These are phyloP conservation scores for Pseudorhiza aurosa DNA, from an alignment of 30 jellyfish, hydroid and myxozoan genomes.

Conservation along the genomic window DNA sequence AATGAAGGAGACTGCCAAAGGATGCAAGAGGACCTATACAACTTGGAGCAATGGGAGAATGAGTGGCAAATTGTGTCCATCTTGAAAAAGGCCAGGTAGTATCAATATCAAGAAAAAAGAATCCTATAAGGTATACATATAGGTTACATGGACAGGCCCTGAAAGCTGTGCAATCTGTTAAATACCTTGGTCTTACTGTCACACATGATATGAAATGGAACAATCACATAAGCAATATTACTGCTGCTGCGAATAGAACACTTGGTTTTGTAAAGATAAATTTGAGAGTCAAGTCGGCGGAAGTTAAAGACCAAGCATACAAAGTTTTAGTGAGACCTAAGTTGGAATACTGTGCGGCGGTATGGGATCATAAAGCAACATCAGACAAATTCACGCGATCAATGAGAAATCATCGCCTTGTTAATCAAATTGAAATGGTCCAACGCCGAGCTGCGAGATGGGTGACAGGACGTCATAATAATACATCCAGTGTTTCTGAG, in stretches of 20 bases:
- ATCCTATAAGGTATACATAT: conserved; percentile 3
- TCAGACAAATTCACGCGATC: conserved; percentile 27
- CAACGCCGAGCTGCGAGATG: conserved; percentile 34
- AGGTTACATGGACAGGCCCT: conserved; percentile 14
- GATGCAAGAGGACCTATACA: conserved; percentile 11
- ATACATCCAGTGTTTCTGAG: conserved; percentile 30
- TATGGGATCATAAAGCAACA: conserved; percentile 25
- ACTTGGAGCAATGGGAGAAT: conserved; percentile 32
- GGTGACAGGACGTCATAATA: conserved; percentile 30
- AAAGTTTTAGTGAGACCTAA: conserved; percentile 18
- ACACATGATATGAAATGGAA: conserved; percentile 39
- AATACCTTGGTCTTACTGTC: conserved; percentile 23
- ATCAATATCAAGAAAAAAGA: conserved; percentile 32
- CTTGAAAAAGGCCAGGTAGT: conserved; percentile 25
- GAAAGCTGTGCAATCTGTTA: background rate
- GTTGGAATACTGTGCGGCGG: conserved; percentile 23
- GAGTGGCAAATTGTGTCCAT: conserved; percentile 34
- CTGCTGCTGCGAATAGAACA: conserved; percentile 31
- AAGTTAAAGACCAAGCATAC: conserved; percentile 25
- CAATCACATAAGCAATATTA: conserved; percentile 17
- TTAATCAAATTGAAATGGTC: conserved; percentile 26
- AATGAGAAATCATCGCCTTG: conserved; percentile 31
- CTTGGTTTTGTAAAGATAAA: conserved; percentile 25
- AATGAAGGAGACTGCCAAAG: conserved; percentile 29
- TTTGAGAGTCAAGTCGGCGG: conserved; percentile 24